Percentiles rank a stretch among this genome's conserved stretches.
phyloP scores from a whole-genome alignment of 1,140 invertebrate species.

The Drosophila subobscura region DNA sequence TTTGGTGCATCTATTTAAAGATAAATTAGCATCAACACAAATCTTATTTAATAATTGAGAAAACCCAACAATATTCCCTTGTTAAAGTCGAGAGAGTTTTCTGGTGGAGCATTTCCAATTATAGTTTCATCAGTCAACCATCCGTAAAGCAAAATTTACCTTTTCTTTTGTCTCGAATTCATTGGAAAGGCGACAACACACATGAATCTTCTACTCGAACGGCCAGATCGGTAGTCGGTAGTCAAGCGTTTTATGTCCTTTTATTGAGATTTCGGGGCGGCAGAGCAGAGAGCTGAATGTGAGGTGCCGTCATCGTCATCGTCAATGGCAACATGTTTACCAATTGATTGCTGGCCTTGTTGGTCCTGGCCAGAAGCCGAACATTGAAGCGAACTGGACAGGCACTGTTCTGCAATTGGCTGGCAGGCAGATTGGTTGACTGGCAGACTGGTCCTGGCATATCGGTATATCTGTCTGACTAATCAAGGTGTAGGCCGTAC shows the following conservation, averaged over 20 bases:
- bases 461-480: conserved; percentile 29
- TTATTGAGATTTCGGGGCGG: conserved; percentile 16
- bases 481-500: conserved; percentile 44
- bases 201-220: conserved; percentile 17
- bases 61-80: no score
- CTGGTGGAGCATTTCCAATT: conserved; percentile 21
- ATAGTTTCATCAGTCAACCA: conserved; percentile 38
- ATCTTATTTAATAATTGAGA: no score
- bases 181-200: conserved; percentile 24
- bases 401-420: background rate
- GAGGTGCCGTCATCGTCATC: conserved; percentile 11
- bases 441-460: conserved; percentile 7
- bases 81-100: no score
- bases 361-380: conserved; percentile 21
- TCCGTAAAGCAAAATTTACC: background rate
- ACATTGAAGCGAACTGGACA: background rate
- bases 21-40: no score
- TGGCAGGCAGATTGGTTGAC: background rate
- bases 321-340: conserved; percentile 57
- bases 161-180: background rate
- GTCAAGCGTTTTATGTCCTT: conserved; percentile 57
- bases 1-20: background rate
- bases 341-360: conserved; percentile 66
- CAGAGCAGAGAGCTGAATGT: conserved; percentile 1
- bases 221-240: conserved; percentile 40